Evolutionary conservation across 2,888 invertebrate species (phyloP).

Genomic region (Scaptomyza parva): DNA sequence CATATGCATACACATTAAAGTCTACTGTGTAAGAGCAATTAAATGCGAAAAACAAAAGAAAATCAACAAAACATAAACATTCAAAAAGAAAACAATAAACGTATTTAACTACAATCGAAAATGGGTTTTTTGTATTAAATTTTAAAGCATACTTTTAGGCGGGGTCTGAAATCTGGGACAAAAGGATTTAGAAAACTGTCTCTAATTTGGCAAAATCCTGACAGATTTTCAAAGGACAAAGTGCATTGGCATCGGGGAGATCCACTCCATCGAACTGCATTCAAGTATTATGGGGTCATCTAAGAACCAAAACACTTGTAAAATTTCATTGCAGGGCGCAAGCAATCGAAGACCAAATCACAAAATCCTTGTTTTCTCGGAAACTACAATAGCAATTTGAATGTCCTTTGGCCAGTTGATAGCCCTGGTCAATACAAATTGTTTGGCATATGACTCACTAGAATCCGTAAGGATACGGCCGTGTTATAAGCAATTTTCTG

Average conservation of each 20-base stretch:
- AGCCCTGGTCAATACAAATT: too few relatives aligned
- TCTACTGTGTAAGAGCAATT: slow-evolving; percentile 73
- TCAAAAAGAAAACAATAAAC: slow-evolving; percentile 65
- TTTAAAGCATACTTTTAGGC: slow-evolving; percentile 1
- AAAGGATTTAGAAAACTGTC: not conserved
- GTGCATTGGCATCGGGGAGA: not conserved
- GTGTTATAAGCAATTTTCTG: not conserved
- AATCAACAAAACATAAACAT: slow-evolving; percentile 33
- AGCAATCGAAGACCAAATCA: not conserved
- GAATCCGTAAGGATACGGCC: too few relatives aligned
- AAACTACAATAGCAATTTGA: not conserved
- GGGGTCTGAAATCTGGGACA: not conserved
- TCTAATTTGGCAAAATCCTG: not conserved
- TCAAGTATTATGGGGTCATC: not conserved
- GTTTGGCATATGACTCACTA: not conserved
- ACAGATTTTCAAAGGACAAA: not conserved
- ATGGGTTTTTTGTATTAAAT: not conserved
- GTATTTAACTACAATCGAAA: slow-evolving; percentile 72
- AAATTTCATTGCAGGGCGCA: not conserved
- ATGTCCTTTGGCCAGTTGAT: not conserved
- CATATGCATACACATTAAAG: slow-evolving; percentile 46
- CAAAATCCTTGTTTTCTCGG: not conserved
- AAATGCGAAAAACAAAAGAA: slow-evolving; percentile 58
- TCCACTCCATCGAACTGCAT: not conserved
- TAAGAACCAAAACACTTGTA: not conserved